Evolutionary conservation across 2,888 invertebrate species (phyloP).

Genomic region (Eupithecia inturbata): DNA sequence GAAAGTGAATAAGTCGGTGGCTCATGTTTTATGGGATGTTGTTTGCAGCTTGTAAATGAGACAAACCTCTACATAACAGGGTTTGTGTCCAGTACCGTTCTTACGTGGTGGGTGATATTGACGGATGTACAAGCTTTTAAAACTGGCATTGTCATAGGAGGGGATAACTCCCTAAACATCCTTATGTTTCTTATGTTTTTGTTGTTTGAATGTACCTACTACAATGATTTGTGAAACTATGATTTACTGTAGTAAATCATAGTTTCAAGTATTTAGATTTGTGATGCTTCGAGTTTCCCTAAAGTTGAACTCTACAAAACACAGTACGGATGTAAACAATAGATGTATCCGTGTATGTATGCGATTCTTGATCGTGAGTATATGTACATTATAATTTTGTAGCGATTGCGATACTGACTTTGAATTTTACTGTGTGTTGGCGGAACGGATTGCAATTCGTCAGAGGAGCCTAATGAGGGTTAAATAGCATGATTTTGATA

Average conservation of each 20-base stretch:
- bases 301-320: background rate
- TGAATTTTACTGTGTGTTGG: constrained; percentile 17
- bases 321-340: background rate
- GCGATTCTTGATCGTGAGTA: background rate
- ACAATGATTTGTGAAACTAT: too few relatives aligned
- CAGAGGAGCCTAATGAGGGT: constrained; percentile 49
- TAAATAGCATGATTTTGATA: constrained; percentile 53
- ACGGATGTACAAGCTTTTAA: too few relatives aligned
- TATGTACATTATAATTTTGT: background rate
- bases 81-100: background rate
- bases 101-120: background rate
- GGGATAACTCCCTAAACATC: background rate
- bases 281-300: background rate
- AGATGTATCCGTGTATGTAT: background rate
- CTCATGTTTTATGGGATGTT: background rate
- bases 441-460: constrained; percentile 52
- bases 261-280: background rate
- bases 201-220: background rate
- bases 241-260: too few relatives aligned
- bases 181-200: background rate
- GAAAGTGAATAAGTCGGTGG: background rate
- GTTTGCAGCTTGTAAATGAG: background rate
- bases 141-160: background rate
- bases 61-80: background rate
- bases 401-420: background rate